Base-by-base conservation (phyloP, 2,888 invertebrate species). In the Subacronicta megacephala region DNA sequence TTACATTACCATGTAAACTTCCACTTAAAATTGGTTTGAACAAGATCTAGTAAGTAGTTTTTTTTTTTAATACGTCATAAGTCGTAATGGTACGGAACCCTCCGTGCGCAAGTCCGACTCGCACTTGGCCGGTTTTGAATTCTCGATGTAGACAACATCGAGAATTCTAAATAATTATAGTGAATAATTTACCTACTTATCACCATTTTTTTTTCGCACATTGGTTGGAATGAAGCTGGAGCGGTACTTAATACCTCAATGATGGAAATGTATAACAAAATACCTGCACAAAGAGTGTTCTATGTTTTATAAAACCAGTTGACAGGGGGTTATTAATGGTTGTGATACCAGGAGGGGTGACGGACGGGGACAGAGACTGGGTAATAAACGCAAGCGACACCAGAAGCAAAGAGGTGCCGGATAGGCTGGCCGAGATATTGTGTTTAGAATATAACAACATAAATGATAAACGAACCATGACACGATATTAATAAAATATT, bases 321-420 rank as follows among this genome's bases (percentile, higher is more conserved):
- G 72, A 29, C 56, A 46, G 12, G 18, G 18, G 15, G 66, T 50
- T 64, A 56, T 71, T 71, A 64, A 65, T 71, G 64, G 45, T 4
- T 17, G 18, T 29, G 16, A 41, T 35, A 31, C n/a, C 40, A 12
- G 29, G 4, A n/a, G 20, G 15, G 20, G 17, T 15, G 37, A 26
- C 23, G 7, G 23, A 12, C 44, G 18, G 15, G 40, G 13, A 31
- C 47, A 43, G 38, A 20, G 42, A 12, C 2, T 18, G 29, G 9
- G 18, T 29, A 17, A 41, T 38, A 38, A 40, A 13, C 23, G 20
- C 20, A 13, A n/a, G 40, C 40, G 13, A 26, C 40, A 13, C n/a
- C 23, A 15, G 40, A 13, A 13, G 2, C 13, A 40, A 20, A 12
- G 20, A 13, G 7, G 13, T 23, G 13, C 10, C 20, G 20, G 18